phyloP scores from a whole-genome alignment of 1,140 invertebrate genomes.

The Elymnias hypermnestra region DNA sequence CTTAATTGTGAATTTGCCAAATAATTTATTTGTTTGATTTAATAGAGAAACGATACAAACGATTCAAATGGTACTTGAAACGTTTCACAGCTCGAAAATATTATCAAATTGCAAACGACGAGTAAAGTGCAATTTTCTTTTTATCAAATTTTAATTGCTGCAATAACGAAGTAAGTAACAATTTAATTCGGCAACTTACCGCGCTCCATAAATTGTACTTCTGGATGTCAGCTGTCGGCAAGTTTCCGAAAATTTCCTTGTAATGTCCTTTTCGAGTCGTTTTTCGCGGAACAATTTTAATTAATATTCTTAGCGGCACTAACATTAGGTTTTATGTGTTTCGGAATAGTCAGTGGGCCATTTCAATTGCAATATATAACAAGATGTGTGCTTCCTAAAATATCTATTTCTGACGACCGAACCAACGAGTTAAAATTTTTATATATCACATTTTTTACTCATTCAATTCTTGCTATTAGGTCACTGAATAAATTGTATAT shows the following conservation, averaged over 20 bases:
- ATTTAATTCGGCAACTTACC: constrained; percentile 55
- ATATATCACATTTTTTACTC: too few species aligned
- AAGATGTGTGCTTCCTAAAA: too few species aligned
- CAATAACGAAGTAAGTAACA: constrained; percentile 63
- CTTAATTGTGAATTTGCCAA: too few species aligned
- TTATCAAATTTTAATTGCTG: constrained; percentile 65
- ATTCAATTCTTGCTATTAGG: too few species aligned
- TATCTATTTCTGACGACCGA: too few species aligned
- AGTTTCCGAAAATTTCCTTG: constrained; percentile 63
- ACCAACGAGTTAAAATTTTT: too few species aligned
- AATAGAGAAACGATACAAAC: too few species aligned
- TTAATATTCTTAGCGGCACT: constrained; percentile 60
- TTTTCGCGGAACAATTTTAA: constrained; percentile 65
- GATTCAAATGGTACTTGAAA: too few species aligned
- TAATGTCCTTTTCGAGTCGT: constrained; percentile 65
- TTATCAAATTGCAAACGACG: neutral
- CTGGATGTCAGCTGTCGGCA: constrained; percentile 69
- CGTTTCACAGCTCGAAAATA: neutral
- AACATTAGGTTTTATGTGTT: constrained; percentile 15
- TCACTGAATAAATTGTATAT: too few species aligned
- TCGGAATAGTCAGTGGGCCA: neutral
- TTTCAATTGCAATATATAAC: too few species aligned
- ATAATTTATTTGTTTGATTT: too few species aligned
- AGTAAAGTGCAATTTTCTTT: constrained; percentile 33
- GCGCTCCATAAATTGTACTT: constrained; percentile 66